Base-by-base conservation (phyloP, 2,888 invertebrate species). In the Diarsia mendica region DNA sequence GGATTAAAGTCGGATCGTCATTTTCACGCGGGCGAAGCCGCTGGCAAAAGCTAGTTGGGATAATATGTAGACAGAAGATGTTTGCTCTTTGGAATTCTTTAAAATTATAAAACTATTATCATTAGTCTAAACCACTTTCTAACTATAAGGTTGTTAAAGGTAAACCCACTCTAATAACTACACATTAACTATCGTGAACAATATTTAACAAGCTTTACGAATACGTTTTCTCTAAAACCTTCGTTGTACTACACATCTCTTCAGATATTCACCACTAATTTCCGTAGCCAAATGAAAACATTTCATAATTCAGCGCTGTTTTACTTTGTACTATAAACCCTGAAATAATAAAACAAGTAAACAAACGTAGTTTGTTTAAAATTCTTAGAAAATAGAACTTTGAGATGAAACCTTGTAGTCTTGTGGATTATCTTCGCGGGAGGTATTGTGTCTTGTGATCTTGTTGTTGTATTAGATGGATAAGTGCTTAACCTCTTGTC, bases 211-310 rank as follows among this genome's bases (percentile, higher is more conserved):
- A 66, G 10, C 49, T 20, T 23, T 4, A 48, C 9, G 58, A 49
- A 49, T 11, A 18, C 44, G 15, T 20, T 8, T 8, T 10, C 13
- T 18, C 10, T 20, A 20, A 53, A 63, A 39, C 55, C 78, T 5
- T 67, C n/a, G 28, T 77, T 44, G 20, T 2, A 60, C 23, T 18
- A 20, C 46, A 2, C 39, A 51, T 60, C 61, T 66, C 11, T 10
- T 83, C 49, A 72, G 18, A 61, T 67, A 83, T 79, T 83, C 61
- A 60, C 72, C 68, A 39, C 66, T 58, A 69, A 83, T 83, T 69
- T 79, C 68, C 78, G 58, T n/a, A n/a, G 18, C n/a, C 9, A 65
- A 69, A 71, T 44, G 67, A 71, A 83, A 23, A 33, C 10, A 10
- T n/a, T 65, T 13, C 15, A 83, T 77, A 72, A 80, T 83, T 77